Base-by-base conservation (phyloP, 1,140 invertebrate species). In the Ostrea denselamellosa region DNA sequence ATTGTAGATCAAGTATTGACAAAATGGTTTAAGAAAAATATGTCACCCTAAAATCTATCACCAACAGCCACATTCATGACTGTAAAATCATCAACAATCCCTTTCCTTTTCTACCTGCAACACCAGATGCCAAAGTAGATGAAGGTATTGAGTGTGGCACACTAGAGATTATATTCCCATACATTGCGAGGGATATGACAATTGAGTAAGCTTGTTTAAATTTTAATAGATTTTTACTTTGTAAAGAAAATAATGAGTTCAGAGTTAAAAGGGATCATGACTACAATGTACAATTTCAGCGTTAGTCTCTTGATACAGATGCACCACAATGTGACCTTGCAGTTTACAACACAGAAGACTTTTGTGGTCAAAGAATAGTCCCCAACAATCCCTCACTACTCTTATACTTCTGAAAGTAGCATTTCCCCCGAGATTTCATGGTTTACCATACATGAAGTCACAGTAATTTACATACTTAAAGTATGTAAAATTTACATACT, bases 141-240 rank as follows among this genome's bases (percentile, higher is more conserved):
- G 44, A 62, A 17, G 25, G 56, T 34, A 28, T 22, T 17, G 86
- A 84, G 53, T 84, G 68, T 87, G 83, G 86, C 8, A 71, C 87
- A 4, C 14, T 89, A 51, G 88, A 89, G 65, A 83, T 89, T n/a
- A 89, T 87, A 65, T 89, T 62, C 62, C 88, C 86, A 14, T 89
- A 85, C 54, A n/a, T 34, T 65, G 88, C 62, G 2, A 83, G 88
- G 19, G 86, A 89, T 22, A 77, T 89, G 62, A 71, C 62, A 34
- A 77, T 89, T 7, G 25, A 25, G 14, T 83, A 88, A 65, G 87
- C 87, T 28, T 56, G 28, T 10, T 7, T 14, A 56, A 58, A 56
- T 68, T 28, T 84, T 10, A 19, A 22, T 10, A 58, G 25, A 51
- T 85, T 89, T 65, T 52, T 77, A 51, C 9, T 71, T 25, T 25